Evolutionary conservation across 2,113 vertebrate species (phyloP).

Genomic region (Ceratotherium simum): DNA sequence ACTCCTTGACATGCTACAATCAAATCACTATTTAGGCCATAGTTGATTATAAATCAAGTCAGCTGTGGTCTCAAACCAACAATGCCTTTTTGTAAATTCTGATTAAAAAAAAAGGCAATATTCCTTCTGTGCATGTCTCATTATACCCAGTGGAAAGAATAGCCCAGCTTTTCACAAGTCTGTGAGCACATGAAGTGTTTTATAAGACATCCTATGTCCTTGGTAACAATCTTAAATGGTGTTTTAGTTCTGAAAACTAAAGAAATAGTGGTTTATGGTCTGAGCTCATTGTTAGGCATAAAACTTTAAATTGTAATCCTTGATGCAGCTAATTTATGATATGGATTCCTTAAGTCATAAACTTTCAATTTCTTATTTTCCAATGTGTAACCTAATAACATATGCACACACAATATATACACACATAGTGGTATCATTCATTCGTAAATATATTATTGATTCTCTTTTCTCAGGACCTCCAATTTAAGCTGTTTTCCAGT

Average conservation of each 20-base stretch:
- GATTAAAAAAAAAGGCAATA: neutral
- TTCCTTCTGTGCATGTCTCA: neutral
- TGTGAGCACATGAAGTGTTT: neutral
- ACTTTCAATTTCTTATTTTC: neutral
- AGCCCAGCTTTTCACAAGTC: neutral
- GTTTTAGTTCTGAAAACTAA: neutral
- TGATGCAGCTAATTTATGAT: neutral
- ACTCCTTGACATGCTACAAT: neutral
- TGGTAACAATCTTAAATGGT: neutral
- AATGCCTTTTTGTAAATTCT: neutral
- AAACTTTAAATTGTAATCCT: neutral
- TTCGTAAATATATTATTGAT: neutral
- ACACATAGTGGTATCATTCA: neutral
- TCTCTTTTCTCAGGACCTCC: neutral
- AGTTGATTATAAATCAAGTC: neutral
- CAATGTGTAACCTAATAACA: neutral
- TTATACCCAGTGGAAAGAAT: neutral
- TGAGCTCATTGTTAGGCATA: neutral
- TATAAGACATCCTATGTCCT: neutral
- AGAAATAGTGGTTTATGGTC: neutral
- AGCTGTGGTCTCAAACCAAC: neutral
- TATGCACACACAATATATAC: neutral
- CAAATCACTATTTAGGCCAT: slow-evolving; percentile 16
- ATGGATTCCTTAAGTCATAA: neutral
- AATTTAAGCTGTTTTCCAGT: neutral